These are phyloP conservation scores for Ophonus ardosiacus DNA, from an alignment of 2,888 invertebrate species.

Conservation along the genomic window DNA sequence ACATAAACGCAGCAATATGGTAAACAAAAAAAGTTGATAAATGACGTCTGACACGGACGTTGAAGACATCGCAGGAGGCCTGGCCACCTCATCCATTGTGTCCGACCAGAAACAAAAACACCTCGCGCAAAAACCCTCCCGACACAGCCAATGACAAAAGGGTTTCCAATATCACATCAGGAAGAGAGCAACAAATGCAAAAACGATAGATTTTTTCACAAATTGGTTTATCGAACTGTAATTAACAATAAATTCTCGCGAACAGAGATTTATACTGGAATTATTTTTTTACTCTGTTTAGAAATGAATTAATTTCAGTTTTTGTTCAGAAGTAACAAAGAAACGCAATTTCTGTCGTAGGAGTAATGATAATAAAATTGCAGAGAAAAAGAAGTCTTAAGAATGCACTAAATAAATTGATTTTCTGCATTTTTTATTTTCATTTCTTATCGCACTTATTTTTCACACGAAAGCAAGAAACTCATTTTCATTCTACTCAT, in stretches of 20 bases:
- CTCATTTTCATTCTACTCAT: conserved; percentile 20
- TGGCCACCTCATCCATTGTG: conserved; percentile 60
- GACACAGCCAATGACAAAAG: conserved; percentile 35
- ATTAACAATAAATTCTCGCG: conserved; percentile 25
- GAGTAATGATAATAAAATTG: conserved; percentile 33
- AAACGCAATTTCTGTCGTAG: conserved; percentile 4
- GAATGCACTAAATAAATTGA: conserved; percentile 26
- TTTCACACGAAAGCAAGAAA: not conserved
- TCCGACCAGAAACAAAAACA: conserved; percentile 47
- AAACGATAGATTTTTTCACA: conserved; percentile 40
- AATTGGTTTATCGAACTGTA: conserved; percentile 32
- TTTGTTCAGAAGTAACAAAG: conserved; percentile 11
- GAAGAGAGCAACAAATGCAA: conserved; percentile 18
- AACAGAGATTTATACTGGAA: conserved; percentile 14
- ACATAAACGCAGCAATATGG: conserved; percentile 43
- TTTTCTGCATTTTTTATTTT: conserved; percentile 13
- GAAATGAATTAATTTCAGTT: conserved; percentile 19
- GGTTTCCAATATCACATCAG: conserved; percentile 34
- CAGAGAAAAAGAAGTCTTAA: conserved; percentile 12
- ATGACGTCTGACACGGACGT: conserved; percentile 54
- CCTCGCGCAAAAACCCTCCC: conserved; percentile 17
- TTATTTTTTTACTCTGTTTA: conserved; percentile 35
- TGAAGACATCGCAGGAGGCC: conserved; percentile 45
- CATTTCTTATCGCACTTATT: not conserved
- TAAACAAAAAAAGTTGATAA: conserved; percentile 57